Conservation (phyloP, 2,113 vertebrate species). For the Cinclus cinclus region DNA sequence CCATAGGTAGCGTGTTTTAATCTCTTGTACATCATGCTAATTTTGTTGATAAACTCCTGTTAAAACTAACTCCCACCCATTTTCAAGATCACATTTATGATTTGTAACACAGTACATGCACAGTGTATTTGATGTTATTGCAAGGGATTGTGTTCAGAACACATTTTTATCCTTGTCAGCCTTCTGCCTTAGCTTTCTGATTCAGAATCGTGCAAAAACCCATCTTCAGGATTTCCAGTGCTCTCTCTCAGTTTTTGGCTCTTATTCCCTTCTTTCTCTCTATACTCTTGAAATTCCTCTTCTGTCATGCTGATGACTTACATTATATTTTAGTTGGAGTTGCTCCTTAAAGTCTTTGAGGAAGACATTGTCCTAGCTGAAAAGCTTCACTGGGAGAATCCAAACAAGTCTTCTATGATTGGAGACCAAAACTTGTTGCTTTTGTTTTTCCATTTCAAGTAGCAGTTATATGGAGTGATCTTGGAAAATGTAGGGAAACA, state of each 20-base stretch:
- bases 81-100: neutral
- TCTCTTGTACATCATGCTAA: neutral
- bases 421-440: neutral
- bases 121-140: neutral
- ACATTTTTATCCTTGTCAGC: neutral
- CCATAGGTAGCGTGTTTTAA: neutral
- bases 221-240: neutral
- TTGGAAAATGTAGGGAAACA: neutral
- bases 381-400: neutral
- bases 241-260: neutral
- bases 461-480: neutral
- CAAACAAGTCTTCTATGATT: neutral
- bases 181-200: neutral
- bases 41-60: neutral
- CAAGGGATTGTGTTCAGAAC: neutral
- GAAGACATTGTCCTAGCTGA: neutral
- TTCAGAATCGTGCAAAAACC: neutral
- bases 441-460: neutral
- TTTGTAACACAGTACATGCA: neutral
- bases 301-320: neutral
- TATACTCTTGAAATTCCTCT: neutral
- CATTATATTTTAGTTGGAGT: neutral
- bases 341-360: neutral
- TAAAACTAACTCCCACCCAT: neutral
- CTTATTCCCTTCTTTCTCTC: neutral